phyloP scores from a whole-genome alignment of 2,888 invertebrate genomes.

The Habroteleia sp. region DNA sequence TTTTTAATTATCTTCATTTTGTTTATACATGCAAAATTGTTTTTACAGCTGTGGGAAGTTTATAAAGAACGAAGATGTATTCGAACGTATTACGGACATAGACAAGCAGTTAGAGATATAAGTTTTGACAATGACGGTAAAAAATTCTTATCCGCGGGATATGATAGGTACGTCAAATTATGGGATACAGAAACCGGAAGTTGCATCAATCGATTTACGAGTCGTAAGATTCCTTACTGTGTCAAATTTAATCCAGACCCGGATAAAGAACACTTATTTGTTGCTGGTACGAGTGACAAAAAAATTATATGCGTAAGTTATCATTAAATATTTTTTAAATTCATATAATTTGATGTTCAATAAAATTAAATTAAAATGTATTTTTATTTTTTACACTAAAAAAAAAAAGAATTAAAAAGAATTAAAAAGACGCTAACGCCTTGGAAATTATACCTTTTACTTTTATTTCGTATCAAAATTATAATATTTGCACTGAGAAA shows the following conservation, averaged over 20 bases:
- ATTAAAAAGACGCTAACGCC: too few species aligned
- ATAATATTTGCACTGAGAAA: too few species aligned
- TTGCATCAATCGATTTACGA: constrained; percentile 93
- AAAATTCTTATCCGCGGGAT: constrained; percentile 97
- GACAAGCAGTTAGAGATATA: constrained; percentile 97
- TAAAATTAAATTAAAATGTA: too few species aligned
- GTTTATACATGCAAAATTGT: too few species aligned
- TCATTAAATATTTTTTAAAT: too few species aligned
- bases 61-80: constrained; percentile 96
- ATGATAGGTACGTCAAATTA: constrained; percentile 97
- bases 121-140: constrained; percentile 97
- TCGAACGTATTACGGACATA: constrained; percentile 97
- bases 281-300: constrained; percentile 99
- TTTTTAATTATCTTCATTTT: too few species aligned
- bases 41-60: constrained; percentile 94
- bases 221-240: constrained; percentile 98
- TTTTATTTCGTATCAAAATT: too few species aligned
- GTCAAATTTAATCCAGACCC: constrained; percentile 98
- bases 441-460: too few species aligned
- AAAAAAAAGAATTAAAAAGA: too few species aligned
- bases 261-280: constrained; percentile 98
- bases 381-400: too few species aligned
- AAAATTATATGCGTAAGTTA: constrained; percentile 87
- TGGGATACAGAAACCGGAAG: constrained; percentile 99
- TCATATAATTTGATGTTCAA: too few species aligned